Evolutionary conservation across 1,140 invertebrate species (phyloP).

Genomic region (Elymnias hypermnestra): DNA sequence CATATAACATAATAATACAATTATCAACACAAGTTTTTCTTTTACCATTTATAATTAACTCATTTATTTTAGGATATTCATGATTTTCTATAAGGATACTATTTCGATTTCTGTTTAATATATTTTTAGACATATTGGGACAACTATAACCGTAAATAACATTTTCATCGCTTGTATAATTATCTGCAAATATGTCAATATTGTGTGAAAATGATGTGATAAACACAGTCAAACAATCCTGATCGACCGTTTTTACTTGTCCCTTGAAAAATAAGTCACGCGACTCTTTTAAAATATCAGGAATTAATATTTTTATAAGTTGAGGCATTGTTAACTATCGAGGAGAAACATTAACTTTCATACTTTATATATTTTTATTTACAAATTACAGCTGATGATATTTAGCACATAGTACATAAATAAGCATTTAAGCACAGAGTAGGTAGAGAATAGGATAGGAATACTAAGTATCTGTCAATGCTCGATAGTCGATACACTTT

Average conservation of each 20-base stretch:
- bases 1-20: conserved; percentile 48
- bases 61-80: conserved; percentile 24
- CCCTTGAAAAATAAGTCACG: conserved; percentile 40
- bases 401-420: too few relatives aligned
- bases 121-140: conserved; percentile 15
- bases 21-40: conserved; percentile 25
- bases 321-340: conserved; percentile 10
- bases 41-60: conserved; percentile 35
- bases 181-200: conserved; percentile 12
- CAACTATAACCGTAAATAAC: conserved; percentile 33
- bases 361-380: too few relatives aligned
- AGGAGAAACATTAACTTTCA: too few relatives aligned
- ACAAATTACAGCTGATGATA: too few relatives aligned
- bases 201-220: conserved; percentile 32
- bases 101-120: conserved; percentile 18
- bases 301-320: conserved; percentile 39
- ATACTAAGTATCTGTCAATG: too few relatives aligned
- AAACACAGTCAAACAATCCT: conserved; percentile 29
- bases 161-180: conserved; percentile 17
- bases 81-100: conserved; percentile 24
- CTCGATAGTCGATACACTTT: too few relatives aligned
- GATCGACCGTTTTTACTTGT: conserved; percentile 23
- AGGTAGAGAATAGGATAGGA: too few relatives aligned
- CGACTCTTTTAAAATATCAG: conserved; percentile 22
- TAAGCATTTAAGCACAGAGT: too few relatives aligned